Evolutionary conservation across 2,797 vertebrate genomes (phyloP).

Genomic region (Artibeus jamaicensis): DNA sequence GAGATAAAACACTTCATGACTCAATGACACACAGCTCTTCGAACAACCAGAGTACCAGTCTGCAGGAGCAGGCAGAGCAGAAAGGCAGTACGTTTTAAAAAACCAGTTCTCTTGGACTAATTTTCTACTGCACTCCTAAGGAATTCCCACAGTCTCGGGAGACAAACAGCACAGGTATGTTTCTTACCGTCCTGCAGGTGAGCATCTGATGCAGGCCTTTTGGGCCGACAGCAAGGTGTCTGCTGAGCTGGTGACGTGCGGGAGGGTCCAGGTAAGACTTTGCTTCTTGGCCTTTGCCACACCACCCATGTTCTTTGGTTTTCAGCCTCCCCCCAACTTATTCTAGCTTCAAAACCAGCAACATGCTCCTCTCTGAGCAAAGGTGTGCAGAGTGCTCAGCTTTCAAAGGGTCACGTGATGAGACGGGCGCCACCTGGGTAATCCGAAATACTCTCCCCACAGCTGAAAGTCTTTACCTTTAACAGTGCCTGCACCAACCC

Average conservation of each 20-base stretch:
- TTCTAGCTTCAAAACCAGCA: not conserved
- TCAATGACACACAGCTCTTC: not conserved
- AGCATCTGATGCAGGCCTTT: not conserved
- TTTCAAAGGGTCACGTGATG: not conserved
- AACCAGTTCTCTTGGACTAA: too few species aligned
- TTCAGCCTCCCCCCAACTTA: too few species aligned
- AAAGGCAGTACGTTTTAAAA: not conserved
- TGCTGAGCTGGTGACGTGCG: too few species aligned
- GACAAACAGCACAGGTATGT: not conserved
- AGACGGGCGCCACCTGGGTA: accelerated
- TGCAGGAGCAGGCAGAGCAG: not conserved
- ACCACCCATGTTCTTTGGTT: too few species aligned
- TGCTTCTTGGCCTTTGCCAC: not conserved
- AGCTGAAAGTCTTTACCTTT: not conserved
- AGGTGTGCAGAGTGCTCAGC: not conserved
- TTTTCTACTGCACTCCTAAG: not conserved
- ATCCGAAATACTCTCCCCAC: not conserved
- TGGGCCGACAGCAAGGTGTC: too few species aligned
- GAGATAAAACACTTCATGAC: accelerated
- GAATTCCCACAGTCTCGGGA: not conserved
- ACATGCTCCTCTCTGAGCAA: not conserved
- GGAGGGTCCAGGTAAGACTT: not conserved
- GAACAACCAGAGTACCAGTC: not conserved
- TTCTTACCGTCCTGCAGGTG: not conserved
- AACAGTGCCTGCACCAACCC: not conserved